Evolutionary conservation across 1,140 invertebrate genomes (phyloP), one percentile per base, ranked within the genome.

Genomic region (Oryzaephilus surinamensis): DNA sequence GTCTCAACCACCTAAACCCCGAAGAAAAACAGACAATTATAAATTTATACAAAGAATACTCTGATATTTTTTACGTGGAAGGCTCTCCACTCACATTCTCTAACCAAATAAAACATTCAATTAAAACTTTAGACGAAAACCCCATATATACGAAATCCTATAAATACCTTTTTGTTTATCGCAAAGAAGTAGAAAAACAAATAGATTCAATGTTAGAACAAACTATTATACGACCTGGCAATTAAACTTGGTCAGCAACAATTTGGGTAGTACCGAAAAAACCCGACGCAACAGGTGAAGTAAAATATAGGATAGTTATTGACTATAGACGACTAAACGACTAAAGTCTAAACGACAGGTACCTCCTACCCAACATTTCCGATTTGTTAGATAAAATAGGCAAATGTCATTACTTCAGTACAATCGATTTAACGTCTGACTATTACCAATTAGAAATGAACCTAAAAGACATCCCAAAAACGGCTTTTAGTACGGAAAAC

Each of bases 331-430:
- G 51, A 45, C 27, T 64, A 11, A 64, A 63, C 41, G 42, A 58
- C 3, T 34, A 45, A 7, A 63, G 57, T 3, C 44, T 60, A 10
- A 43, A 36, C 8, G 60, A 62, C 20, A 31, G 20, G 15, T 74
- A 61, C 50, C 72, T 71, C 0, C 38, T 76, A 6, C 71, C 71
- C 2, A 52, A 59, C 14, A 70, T 73, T 7, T 57, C 61, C 13
- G 64, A 67, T 12, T 56, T 57, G 11, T 41, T 74, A 6, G 55
- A 65, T 34, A 43, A 50, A 19, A 32, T 76, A 27, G 56, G 52
- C 3, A 53, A 51, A n/a, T n/a, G n/a, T n/a, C n/a, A n/a, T n/a
- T 34, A 34, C 21, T 34, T 34, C 16, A 34, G 6, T 13, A 34
- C 32, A 21, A 14, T 34, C 14, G 32, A 34, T 13, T 13, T 34